Conservation (phyloP, 2,113 vertebrate species). For the Chlorocebus sabaeus region DNA sequence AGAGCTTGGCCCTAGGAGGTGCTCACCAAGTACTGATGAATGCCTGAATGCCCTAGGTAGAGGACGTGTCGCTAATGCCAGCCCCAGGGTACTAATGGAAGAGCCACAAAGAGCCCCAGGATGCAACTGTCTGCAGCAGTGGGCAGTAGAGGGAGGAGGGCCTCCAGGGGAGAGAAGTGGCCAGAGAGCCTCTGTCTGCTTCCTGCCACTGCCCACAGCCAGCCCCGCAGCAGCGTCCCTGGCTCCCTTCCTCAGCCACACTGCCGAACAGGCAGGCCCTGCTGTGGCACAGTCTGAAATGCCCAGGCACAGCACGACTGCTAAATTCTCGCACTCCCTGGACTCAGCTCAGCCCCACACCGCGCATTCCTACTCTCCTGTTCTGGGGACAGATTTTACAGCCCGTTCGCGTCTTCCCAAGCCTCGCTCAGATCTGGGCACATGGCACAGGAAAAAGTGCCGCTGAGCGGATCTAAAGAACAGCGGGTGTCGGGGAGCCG, state of each 20-base stretch:
- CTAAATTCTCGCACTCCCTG: not conserved
- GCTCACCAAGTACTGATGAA: no score
- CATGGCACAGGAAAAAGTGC: not conserved
- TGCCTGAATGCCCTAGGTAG: no score
- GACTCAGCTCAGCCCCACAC: not conserved
- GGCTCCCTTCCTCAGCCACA: not conserved
- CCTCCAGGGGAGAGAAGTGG: not conserved
- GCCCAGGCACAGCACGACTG: not conserved
- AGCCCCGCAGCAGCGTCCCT: not conserved
- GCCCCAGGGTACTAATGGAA: no score
- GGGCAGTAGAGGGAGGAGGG: not conserved
- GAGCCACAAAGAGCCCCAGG: not conserved
- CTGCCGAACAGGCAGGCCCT: not conserved
- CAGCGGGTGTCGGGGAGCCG: not conserved
- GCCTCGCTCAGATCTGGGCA: not conserved
- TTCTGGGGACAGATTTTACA: not conserved
- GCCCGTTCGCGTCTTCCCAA: no score
- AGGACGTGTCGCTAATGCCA: fast-evolving
- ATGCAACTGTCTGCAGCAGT: not conserved
- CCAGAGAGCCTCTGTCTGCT: not conserved
- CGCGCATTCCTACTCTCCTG: no score
- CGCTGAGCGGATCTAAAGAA: no score
- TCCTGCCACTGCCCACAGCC: no score
- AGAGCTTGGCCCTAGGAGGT: not conserved
- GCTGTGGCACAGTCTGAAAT: not conserved